Evolutionary conservation across 2,888 invertebrate species (phyloP).

Genomic region (Drosophila greeni): DNA sequence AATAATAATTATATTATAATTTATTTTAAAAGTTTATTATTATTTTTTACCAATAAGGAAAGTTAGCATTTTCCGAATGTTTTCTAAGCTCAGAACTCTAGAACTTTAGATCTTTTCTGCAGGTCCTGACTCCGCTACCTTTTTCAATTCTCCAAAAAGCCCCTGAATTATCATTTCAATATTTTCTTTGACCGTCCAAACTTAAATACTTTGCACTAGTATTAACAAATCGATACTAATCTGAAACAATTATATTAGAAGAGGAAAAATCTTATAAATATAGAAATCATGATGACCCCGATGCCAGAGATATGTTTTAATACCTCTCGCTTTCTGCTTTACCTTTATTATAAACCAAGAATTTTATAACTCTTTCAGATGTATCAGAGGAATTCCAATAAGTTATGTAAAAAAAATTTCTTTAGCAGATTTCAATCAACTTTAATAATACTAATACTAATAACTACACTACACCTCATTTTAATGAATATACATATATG

Average conservation of each 20-base stretch:
- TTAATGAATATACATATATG: background rate
- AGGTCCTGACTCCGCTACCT: no score
- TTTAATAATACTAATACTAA: background rate
- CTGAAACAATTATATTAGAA: background rate
- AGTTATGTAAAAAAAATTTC: background rate
- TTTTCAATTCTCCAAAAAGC: background rate
- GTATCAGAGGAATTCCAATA: background rate
- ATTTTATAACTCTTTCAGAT: background rate
- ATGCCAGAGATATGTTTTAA: background rate
- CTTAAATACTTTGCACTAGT: background rate
- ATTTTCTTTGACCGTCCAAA: background rate
- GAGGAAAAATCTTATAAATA: rapidly evolving
- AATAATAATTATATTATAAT: no score
- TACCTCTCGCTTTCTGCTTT: background rate
- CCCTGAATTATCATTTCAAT: background rate
- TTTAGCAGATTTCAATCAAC: background rate
- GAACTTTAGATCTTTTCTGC: background rate
- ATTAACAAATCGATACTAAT: no score
- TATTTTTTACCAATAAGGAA: background rate
- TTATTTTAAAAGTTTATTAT: no score
- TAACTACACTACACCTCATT: background rate
- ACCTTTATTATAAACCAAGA: background rate
- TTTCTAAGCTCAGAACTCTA: background rate
- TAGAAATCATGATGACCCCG: rapidly evolving
- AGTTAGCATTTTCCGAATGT: background rate